Evolutionary conservation across 2,888 invertebrate genomes (phyloP), one percentile per base, ranked within the genome.

Genomic region (Drosophila yooni): DNA sequence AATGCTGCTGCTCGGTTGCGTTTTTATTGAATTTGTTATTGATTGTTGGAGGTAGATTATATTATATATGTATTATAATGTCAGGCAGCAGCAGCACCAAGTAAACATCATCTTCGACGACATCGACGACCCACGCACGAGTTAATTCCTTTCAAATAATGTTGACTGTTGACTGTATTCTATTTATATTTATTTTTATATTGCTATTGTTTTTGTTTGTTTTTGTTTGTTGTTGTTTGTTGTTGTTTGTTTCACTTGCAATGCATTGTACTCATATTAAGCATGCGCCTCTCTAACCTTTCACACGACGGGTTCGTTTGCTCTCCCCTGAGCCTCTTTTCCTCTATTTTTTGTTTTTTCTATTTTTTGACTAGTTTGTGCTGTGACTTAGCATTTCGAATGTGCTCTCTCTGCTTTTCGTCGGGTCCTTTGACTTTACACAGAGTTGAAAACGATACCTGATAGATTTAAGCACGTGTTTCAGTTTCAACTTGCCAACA

Each of bases 31-130:
- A 52, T 46, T 46, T 50, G 33, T 70, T 38, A 52, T 74, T 76
- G 38, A 57, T 82, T 74, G 50, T 72, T 74, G 63, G 82, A 83
- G 82, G 88, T 87, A 87, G 82, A 71, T 83, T 69, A 64, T 65
- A 75, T 54, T 68, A 64, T 58, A 61, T 61, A 87, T 67, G 59
- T 65, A 72, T 61, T 64, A 63, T 58, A 64, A 36, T 74, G 51
- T 58, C 50, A 61, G 36, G 51, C 57, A 50, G 29, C 56, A 63
- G 36, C 62, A 62, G 50, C 40, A 74, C 69, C 57, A 66, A 43
- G 69, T 53, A 67, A 27, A n/a, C 34, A 50, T 56, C 38, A 70
- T 33, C 53, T 54, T 70, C 7, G 40, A 54, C 40, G 33, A 31
- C 51, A 38, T 46, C 43, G 69, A 15, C 34, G 53, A 25, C 60